Conservation (phyloP, 2,113 vertebrate species). For the Piaya cayana region DNA sequence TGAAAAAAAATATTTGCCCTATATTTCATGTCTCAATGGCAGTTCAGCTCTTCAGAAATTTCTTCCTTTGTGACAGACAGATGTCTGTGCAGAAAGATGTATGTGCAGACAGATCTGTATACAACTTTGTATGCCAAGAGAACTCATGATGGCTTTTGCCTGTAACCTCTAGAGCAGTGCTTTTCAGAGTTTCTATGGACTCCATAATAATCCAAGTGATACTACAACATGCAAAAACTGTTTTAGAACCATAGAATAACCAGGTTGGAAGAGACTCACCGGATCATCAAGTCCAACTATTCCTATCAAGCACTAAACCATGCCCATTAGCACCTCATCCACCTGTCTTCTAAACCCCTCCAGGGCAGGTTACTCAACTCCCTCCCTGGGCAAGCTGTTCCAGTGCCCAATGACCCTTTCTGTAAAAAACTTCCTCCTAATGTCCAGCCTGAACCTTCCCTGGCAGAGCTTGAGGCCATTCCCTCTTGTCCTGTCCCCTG, state of each 20-base stretch:
- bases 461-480: no score
- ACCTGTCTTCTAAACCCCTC: no score
- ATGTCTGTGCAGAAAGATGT: neutral
- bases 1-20: neutral
- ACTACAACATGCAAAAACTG: neutral
- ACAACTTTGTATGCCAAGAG: neutral
- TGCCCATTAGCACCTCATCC: no score
- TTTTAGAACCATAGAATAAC: neutral
- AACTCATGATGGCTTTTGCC: neutral
- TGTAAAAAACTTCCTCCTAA: no score
- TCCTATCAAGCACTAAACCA: no score
- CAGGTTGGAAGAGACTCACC: no score
- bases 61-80: neutral
- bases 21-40: neutral
- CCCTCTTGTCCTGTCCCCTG: no score
- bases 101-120: neutral
- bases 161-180: neutral
- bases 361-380: no score
- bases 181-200: neutral
- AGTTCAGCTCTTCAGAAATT: neutral
- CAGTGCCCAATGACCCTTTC: no score
- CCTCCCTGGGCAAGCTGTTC: no score
- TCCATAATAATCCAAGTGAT: neutral
- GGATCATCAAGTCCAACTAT: no score
- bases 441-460: no score